Evolutionary conservation across 2,797 vertebrate genomes (phyloP), one percentile per base, ranked within the genome.

Genomic region (Microctenopoma lineatum): DNA sequence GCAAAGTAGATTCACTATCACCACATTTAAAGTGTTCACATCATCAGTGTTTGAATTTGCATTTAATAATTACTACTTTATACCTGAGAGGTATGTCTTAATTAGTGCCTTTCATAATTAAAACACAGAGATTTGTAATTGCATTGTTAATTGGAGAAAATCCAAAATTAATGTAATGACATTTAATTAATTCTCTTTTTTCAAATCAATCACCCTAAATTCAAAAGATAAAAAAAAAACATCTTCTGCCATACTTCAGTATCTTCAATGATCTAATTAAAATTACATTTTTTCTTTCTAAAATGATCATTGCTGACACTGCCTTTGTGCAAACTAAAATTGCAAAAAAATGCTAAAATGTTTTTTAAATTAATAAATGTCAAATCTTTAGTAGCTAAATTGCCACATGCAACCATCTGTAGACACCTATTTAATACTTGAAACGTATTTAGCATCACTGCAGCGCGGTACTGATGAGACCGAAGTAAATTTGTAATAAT

Each of bases 401-500:
- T 8, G 32, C 34, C 18, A 48, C 52, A 54, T 38, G 3, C 11
- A 32, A 29, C 15, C 47, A 10, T 45, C 52, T 2, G 1, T 5
- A 25, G 12, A 11, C 21, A 36, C 15, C 4, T 26, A 13, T 0
- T 11, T 3, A 34, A 21, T 54, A 11, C 44, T 62, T 62, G 36
- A 47, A 50, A 42, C 25, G 14, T 36, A 51, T 18, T 69, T 4
- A 46, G 38, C n/a, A 29, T 34, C 60, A 39, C 26, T 58, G 58
- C 52, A 51, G 54, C 42, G 21, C 34, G 39, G 61, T 26, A 73
- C 61, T 61, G 66, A 62, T 39, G 18, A 66, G 18, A 45, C 9
- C 32, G 29, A 44, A 54, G 54, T 27, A 72, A 47, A 73, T 71
- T 69, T 15, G 59, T 6, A 69, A 70, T 62, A 27, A 48, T 64